phyloP scores from a whole-genome alignment of 2,797 vertebrate genomes.

The Eremophila alpestris region DNA sequence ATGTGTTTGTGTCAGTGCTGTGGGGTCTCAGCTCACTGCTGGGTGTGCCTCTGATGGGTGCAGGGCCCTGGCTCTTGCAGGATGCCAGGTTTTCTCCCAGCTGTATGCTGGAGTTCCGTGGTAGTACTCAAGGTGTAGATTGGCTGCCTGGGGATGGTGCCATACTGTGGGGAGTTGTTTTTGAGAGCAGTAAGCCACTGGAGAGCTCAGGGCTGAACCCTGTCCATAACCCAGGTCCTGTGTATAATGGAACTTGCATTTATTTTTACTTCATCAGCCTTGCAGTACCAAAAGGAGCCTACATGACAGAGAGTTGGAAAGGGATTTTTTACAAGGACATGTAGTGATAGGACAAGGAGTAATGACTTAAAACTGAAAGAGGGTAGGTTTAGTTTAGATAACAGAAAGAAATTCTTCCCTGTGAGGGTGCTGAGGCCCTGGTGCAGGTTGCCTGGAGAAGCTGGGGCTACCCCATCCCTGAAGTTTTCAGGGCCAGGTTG shows the following conservation, averaged over 20 bases:
- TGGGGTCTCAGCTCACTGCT: background rate
- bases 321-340: background rate
- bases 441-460: background rate
- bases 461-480: background rate
- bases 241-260: background rate
- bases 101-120: background rate
- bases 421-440: background rate
- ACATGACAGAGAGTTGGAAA: background rate
- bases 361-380: background rate
- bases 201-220: background rate
- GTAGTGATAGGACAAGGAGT: background rate
- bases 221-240: background rate
- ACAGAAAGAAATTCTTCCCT: background rate
- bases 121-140: background rate
- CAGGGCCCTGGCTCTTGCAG: background rate
- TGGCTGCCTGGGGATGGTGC: background rate
- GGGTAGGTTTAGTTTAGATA: background rate
- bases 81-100: background rate
- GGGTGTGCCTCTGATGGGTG: accelerated
- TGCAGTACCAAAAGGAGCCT: background rate
- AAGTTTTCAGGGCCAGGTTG: background rate
- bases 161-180: background rate
- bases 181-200: background rate
- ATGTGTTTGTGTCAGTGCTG: background rate
- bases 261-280: background rate